Base-by-base conservation (phyloP, 2,888 invertebrate genomes). In the Sclerodermus sp. region DNA sequence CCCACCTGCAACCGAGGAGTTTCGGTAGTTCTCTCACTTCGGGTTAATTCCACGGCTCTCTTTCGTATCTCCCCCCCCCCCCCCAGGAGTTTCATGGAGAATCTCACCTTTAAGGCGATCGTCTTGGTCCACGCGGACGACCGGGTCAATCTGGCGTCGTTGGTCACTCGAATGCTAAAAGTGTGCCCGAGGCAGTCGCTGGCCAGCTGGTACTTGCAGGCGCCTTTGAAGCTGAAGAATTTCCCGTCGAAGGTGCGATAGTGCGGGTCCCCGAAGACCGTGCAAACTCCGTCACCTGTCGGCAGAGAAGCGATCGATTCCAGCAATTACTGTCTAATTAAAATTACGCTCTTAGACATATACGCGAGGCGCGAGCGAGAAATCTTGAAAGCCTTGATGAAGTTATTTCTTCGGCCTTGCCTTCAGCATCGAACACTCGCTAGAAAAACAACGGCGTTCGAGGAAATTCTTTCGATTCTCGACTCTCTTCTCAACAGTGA, bases 231-330 rank as follows among this genome's bases (percentile, higher is more conserved):
- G 74, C 91, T 93, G 78, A 89, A 96, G 71, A 93, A 90, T 74
- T 90, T 90, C 32, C 96, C 95, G 71, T 97, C 97, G 76, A 96
- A 97, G 3, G 95, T 95, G 69, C 91, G 87, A 76, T 96, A 96
- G 76, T 96, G 96, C 0, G 96, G 95, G 77, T 96, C 95, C 1
- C 96, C 96, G 68, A 93, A 96, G 1, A 95, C 95, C 9, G 93
- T 93, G 71, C 96, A 96, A 1, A 92, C 90, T 15, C 93, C 94
- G 58, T 93, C 93, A 60, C 83, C 87, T 87, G 74, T 23, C 76
- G 23, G 4, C 23, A 23, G 78, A 52, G 55, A 47, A 31, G 4
- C 34, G 4, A 23, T 23, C 23, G 23, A 23, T 23, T 23, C 23
- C 23, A 23, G 3, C 8, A 3, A 8, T 23, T 23, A 23, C 8